A percentile compares a stretch with the other conserved stretches of the same genome.
phyloP scores from a whole-genome alignment of 2,888 invertebrate genomes.

The Salticus scenicus region DNA sequence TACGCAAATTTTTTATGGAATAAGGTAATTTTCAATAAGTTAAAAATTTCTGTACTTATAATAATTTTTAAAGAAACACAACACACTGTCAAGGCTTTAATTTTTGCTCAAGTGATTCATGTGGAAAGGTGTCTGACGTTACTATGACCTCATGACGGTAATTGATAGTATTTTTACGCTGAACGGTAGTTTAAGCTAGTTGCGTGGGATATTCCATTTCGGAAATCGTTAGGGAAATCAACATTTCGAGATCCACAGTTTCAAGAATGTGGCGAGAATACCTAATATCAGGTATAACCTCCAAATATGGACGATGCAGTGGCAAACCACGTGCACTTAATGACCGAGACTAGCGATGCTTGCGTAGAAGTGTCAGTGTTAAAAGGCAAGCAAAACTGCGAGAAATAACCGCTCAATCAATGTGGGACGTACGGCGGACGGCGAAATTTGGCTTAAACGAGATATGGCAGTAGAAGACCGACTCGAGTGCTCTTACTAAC shows the following conservation, averaged over 20 bases:
- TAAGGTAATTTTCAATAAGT: no score
- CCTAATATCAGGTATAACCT: background rate
- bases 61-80: no score
- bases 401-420: background rate
- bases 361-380: background rate
- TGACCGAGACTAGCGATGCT: background rate
- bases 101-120: background rate
- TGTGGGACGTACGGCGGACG: background rate
- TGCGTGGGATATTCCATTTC: background rate
- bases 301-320: background rate
- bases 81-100: background rate
- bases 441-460: background rate
- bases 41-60: no score
- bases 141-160: background rate
- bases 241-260: background rate
- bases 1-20: no score
- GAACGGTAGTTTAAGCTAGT: background rate
- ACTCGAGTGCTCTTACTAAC: background rate
- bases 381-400: background rate
- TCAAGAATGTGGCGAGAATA: conserved; percentile 14
- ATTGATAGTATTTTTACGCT: background rate
- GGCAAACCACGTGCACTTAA: background rate
- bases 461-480: background rate
- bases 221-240: conserved; percentile 1
- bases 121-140: background rate